Evolutionary conservation across 2,113 vertebrate genomes (phyloP).

Genomic region (Megaleporinus macrocephalus): DNA sequence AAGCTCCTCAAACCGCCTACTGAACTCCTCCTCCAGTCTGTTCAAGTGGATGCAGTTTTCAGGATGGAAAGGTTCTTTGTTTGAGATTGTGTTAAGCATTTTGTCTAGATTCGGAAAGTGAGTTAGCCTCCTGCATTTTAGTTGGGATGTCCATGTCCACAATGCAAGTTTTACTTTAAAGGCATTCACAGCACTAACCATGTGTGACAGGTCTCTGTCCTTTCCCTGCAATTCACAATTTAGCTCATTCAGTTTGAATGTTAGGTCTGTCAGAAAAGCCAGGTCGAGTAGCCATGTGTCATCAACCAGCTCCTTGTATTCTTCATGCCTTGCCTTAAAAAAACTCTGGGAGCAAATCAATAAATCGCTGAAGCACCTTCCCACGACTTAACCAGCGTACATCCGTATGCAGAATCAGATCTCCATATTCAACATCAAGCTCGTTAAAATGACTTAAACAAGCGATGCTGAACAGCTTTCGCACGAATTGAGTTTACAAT

Average conservation of each 20-base stretch:
- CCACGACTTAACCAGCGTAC: conserved; percentile 20
- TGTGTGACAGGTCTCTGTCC: too few relatives aligned
- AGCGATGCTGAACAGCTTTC: conserved; percentile 1
- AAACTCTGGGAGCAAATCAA: conserved; percentile 39
- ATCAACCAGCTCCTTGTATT: conserved; percentile 41
- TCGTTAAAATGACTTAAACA: conserved; percentile 46
- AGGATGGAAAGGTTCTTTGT: too few relatives aligned
- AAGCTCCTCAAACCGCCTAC: too few relatives aligned
- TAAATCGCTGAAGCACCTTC: conserved; percentile 28
- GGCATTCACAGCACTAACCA: too few relatives aligned
- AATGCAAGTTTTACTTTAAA: too few relatives aligned
- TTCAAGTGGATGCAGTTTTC: too few relatives aligned
- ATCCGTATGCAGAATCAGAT: conserved; percentile 39
- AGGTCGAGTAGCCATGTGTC: conserved; percentile 35
- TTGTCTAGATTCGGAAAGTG: too few relatives aligned
- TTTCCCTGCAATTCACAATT: too few relatives aligned
- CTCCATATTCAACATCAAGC: conserved; percentile 36
- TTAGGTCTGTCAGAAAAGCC: conserved; percentile 47
- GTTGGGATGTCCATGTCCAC: too few relatives aligned
- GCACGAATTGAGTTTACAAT: conserved; percentile 26
- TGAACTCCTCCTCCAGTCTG: too few relatives aligned
- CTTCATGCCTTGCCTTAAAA: conserved; percentile 28
- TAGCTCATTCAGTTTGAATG: neutral
- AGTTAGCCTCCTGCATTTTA: too few relatives aligned
- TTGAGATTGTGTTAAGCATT: too few relatives aligned